Percentiles rank a stretch among this genome's conserved stretches.
phyloP scores from a whole-genome alignment of 53 echinoderm and acorn worm species.

The Astropecten irregularis region DNA sequence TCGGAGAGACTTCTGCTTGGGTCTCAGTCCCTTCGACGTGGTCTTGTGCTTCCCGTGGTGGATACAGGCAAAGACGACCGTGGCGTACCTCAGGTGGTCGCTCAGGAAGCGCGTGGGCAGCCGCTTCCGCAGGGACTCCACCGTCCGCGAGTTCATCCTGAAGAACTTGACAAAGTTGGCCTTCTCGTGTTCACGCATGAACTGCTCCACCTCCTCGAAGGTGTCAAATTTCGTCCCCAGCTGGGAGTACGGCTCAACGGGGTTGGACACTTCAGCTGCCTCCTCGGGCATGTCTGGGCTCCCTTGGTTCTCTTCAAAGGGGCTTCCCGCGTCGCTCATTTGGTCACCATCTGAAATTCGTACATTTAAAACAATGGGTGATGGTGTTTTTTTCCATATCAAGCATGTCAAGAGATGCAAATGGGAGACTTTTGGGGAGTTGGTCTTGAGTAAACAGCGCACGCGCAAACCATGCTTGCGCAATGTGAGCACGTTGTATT shows the following conservation, averaged over 20 bases:
- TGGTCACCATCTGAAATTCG: too few relatives aligned
- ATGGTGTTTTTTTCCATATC: too few relatives aligned
- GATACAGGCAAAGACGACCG: not conserved
- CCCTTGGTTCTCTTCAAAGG: too few relatives aligned
- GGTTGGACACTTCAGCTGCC: not conserved
- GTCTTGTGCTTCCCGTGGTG: not conserved
- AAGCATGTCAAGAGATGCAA: too few relatives aligned
- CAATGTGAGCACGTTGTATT: too few relatives aligned
- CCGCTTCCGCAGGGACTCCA: not conserved
- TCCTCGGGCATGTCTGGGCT: not conserved
- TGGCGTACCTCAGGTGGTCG: not conserved
- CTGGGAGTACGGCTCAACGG: not conserved
- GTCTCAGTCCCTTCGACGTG: not conserved
- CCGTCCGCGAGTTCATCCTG: constrained; percentile 2
- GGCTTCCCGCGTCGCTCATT: too few relatives aligned
- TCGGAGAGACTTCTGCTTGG: not conserved
- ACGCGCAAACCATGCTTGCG: too few relatives aligned
- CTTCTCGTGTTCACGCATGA: not conserved
- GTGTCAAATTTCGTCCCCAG: not conserved
- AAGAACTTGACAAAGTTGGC: constrained; percentile 18
- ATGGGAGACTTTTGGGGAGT: too few relatives aligned
- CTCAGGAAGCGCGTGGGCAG: constrained; percentile 10
- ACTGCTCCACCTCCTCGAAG: constrained; percentile 18
- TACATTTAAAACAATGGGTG: too few relatives aligned
- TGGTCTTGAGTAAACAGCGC: too few relatives aligned